A percentile compares a stretch with the other conserved stretches of the same genome.
Evolutionary conservation across 2,888 invertebrate genomes (phyloP).

Genomic region (Griposia aprilina): DNA sequence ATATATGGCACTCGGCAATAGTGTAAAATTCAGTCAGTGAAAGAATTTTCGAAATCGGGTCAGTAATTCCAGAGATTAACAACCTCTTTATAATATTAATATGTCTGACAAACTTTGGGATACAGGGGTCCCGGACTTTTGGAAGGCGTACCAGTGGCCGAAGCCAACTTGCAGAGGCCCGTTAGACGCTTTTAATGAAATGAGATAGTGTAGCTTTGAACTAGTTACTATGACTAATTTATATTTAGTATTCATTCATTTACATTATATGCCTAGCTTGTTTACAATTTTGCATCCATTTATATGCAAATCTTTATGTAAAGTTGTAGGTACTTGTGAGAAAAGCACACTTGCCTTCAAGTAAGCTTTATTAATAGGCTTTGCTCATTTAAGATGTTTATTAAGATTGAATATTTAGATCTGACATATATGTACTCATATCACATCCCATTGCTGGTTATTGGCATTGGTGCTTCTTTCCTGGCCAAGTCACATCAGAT

Average conservation of each 20-base stretch:
- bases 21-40: not conserved
- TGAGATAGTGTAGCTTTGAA: not conserved
- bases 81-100: not conserved
- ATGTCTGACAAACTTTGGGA: too few relatives aligned
- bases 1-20: not conserved
- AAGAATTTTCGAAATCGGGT: not conserved
- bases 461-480: too few relatives aligned
- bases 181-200: too few relatives aligned
- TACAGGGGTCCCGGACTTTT: too few relatives aligned
- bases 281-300: slow-evolving; percentile 34
- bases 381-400: not conserved
- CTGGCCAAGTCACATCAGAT: not conserved
- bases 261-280: slow-evolving; percentile 19
- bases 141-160: too few relatives aligned
- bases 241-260: slow-evolving; percentile 29
- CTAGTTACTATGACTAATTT: slow-evolving; percentile 26
- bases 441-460: not conserved
- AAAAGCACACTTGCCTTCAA: slow-evolving; percentile 33
- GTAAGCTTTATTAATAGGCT: slow-evolving; percentile 21
- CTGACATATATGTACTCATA: not conserved
- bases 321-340: slow-evolving; percentile 21
- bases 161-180: too few relatives aligned
- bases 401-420: not conserved
- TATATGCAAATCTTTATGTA: slow-evolving; percentile 35
- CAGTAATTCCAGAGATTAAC: not conserved